Evolutionary conservation across 2,113 vertebrate genomes (phyloP).

Genomic region (Cnemophilus loriae): DNA sequence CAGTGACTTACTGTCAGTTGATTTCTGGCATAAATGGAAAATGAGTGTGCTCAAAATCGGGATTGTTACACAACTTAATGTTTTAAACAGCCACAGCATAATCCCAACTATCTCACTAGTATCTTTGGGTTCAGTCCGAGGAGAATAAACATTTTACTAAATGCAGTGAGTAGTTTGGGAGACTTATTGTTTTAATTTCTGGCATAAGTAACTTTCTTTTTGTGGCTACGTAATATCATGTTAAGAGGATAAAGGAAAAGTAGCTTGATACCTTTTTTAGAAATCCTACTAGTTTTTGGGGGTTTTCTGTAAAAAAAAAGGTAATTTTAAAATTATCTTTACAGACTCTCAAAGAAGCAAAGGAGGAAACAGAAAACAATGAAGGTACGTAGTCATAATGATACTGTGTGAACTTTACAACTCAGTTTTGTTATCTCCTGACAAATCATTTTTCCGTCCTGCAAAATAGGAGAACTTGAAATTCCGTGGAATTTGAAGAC

Average conservation of each 20-base stretch:
- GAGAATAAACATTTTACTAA: not conserved
- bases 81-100: not conserved
- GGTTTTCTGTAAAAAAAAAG: not conserved
- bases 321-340: not conserved
- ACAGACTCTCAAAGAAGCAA: slow-evolving; percentile 90
- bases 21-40: not conserved
- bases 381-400: slow-evolving; percentile 41
- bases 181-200: not conserved
- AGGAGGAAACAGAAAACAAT: slow-evolving; percentile 84
- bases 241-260: not conserved
- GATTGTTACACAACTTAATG: not conserved
- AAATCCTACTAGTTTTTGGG: not conserved
- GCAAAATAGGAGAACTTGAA: not conserved
- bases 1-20: not conserved
- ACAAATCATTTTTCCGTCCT: not conserved
- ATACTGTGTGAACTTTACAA: not conserved
- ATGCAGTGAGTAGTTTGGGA: not conserved
- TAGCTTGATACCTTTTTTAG: not conserved
- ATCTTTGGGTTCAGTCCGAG: not conserved
- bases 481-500: not conserved
- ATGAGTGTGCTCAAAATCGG: not conserved
- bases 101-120: not conserved
- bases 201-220: not conserved
- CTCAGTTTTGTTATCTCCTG: not conserved
- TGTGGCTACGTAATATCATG: not conserved